Evolutionary conservation across 2,888 invertebrate genomes (phyloP).

Genomic region (Lagria hirta): DNA sequence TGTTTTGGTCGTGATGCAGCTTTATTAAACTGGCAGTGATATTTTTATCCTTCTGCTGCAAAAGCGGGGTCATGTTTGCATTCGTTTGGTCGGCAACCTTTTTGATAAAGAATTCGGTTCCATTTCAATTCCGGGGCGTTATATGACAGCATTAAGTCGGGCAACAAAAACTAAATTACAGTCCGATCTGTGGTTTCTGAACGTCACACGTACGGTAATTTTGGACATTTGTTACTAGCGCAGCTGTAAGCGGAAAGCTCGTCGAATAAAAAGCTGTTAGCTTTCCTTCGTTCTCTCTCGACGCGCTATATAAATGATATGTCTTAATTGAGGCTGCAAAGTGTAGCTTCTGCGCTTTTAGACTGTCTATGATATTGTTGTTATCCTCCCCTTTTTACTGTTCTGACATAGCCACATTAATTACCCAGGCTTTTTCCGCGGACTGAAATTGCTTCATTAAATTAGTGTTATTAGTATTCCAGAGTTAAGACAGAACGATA

Average conservation of each 20-base stretch:
- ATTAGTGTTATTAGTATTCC: conserved; percentile 22
- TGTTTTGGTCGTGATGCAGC: too few species aligned
- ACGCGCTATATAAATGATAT: conserved; percentile 27
- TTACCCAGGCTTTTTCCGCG: too few species aligned
- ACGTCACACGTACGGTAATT: conserved; percentile 34
- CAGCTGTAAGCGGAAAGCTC: conserved; percentile 33
- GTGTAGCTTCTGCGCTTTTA: conserved; percentile 18
- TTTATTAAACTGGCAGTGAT: too few species aligned
- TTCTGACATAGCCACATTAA: conserved; percentile 20
- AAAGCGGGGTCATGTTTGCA: too few species aligned
- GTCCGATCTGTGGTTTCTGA: conserved; percentile 33
- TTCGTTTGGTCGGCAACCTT: too few species aligned
- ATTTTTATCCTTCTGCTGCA: too few species aligned
- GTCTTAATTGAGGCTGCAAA: conserved; percentile 26
- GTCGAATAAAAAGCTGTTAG: conserved; percentile 22
- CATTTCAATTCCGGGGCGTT: conserved; percentile 14
- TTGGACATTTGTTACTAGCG: conserved; percentile 34
- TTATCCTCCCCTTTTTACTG: conserved; percentile 11
- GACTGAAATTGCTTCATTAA: conserved; percentile 19
- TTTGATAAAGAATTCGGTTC: conserved; percentile 21
- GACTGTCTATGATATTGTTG: conserved; percentile 18
- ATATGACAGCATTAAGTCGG: conserved; percentile 32
- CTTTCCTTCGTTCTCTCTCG: conserved; percentile 16
- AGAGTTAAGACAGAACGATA: conserved; percentile 13
- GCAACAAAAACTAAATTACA: conserved; percentile 32